phyloP scores from a whole-genome alignment of 2,888 invertebrate genomes.

The Digitonthophagus gazella region DNA sequence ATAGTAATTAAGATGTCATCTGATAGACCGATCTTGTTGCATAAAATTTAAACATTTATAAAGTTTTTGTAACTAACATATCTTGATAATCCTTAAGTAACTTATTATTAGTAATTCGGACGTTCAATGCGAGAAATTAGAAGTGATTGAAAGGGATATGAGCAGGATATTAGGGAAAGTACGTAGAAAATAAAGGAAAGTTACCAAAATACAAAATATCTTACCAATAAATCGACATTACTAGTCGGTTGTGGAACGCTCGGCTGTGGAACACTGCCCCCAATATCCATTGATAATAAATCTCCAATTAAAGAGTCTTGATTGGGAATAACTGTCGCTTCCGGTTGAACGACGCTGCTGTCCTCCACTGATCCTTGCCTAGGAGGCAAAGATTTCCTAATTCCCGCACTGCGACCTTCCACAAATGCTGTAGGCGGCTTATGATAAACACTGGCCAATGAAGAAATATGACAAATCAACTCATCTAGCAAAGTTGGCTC shows the following conservation, averaged over 20 bases:
- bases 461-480: slow-evolving; percentile 97
- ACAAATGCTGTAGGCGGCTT: slow-evolving; percentile 99
- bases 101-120: too few relatives aligned
- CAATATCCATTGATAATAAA: slow-evolving; percentile 94
- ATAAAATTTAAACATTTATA: too few relatives aligned
- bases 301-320: slow-evolving; percentile 97
- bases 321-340: slow-evolving; percentile 68
- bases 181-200: background rate
- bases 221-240: slow-evolving; percentile 81
- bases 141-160: too few relatives aligned
- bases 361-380: slow-evolving; percentile 53
- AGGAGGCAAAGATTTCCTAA: slow-evolving; percentile 77
- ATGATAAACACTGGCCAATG: slow-evolving; percentile 95
- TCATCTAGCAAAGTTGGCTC: slow-evolving; percentile 98
- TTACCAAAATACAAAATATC: slow-evolving; percentile 44
- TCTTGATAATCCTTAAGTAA: too few relatives aligned
- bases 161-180: too few relatives aligned
- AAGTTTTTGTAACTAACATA: too few relatives aligned
- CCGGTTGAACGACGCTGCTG: slow-evolving; percentile 43
- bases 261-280: slow-evolving; percentile 58
- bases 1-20: too few relatives aligned
- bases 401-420: slow-evolving; percentile 70
- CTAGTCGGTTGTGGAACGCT: slow-evolving; percentile 58
- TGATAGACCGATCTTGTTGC: too few relatives aligned
- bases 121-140: too few relatives aligned